Evolutionary conservation across 2,888 invertebrate genomes (phyloP), one percentile per base, ranked within the genome.

Genomic region (Petrolisthes cinctipes): DNA sequence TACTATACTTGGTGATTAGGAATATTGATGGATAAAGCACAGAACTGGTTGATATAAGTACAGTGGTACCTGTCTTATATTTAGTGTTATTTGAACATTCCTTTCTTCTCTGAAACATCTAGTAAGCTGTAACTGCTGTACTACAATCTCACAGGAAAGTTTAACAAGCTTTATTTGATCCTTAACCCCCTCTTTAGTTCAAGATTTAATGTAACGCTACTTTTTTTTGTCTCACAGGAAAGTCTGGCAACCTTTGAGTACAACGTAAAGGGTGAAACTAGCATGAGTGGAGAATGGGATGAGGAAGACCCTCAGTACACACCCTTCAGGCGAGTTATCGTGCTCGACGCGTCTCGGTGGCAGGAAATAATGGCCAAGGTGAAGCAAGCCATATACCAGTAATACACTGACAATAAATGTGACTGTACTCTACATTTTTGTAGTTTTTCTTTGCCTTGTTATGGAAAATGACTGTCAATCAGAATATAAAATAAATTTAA

Each of bases 281-380:
- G 85, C 6, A 73, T 85, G 56, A 71, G 82, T 37, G 89, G 87
- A 2, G 85, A 87, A 56, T 89, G 89, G 89, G 89, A 89, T 51
- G 89, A 89, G 37, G 89, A 87, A 56, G 89, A 89, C 71, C 82
- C 76, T 5, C 82, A 87, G 56, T 89, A 89, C 79, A 85, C 85
- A 6, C 89, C 89, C 4, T 89, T 54, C 54, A 57, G 89, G 7
- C 84, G 87, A 68, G 89, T 89, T 1, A 75, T 89, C 57, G 7
- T 89, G 14, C 76, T 89, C 9, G 85, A 89, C n/a, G 89, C 87
- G 20, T 23, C 71, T 7, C n/a, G 83, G n/a, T 9, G 87, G 68
- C 87, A 85, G 9, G 82, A 82, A 20, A 89, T 89, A 51, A 78
- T 89, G 5, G 23, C 57, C 4, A 89, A 89, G 57, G 89, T 89